Evolutionary conservation across 1,140 invertebrate species (phyloP).

Genomic region (Cydia fagiglandana): DNA sequence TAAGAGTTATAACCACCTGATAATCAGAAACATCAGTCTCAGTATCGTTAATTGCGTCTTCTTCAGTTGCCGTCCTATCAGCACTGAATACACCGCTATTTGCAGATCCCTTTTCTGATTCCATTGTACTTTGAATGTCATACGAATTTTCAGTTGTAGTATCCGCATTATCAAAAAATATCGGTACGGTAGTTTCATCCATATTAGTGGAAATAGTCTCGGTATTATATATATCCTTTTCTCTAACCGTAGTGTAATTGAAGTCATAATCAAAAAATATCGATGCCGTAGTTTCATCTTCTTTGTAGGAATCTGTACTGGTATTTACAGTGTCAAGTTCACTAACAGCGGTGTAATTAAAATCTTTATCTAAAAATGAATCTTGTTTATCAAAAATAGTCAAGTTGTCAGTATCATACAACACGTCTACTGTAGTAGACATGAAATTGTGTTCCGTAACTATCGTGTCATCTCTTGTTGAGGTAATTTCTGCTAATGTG

Average conservation of each 20-base stretch:
- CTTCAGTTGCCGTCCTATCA: neutral
- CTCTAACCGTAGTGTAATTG: neutral
- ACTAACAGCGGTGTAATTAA: neutral
- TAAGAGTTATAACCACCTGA: neutral
- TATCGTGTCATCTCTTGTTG: neutral
- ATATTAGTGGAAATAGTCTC: neutral
- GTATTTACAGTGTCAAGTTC: neutral
- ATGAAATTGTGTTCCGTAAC: neutral
- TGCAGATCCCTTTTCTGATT: neutral
- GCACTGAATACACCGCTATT: neutral
- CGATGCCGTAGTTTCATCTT: neutral
- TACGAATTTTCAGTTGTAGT: neutral
- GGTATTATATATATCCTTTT: neutral
- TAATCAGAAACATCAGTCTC: neutral
- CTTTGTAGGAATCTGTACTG: neutral
- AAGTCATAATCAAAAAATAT: neutral
- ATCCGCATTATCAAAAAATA: neutral
- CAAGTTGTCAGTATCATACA: neutral
- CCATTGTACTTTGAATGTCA: neutral
- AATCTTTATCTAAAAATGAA: neutral
- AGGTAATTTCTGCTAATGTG: neutral
- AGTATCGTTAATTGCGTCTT: neutral
- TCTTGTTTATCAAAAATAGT: neutral
- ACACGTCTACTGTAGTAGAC: neutral
- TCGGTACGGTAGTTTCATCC: neutral